phyloP scores from a whole-genome alignment of 2,888 invertebrate genomes.

The Seladonia tumulorum region DNA sequence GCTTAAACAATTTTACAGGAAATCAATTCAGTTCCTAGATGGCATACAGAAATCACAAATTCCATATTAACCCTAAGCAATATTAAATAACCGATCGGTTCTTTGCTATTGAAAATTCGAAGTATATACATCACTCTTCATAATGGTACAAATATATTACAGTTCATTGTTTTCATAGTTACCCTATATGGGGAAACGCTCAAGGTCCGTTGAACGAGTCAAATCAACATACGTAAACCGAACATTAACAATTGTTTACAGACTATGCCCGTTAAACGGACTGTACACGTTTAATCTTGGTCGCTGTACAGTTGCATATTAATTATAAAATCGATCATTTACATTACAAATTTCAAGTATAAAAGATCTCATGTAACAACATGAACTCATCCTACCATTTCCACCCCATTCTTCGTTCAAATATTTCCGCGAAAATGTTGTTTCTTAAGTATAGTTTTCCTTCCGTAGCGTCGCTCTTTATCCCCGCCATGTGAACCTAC shows the following conservation, averaged over 20 bases:
- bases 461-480: background rate
- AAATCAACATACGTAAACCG: background rate
- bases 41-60: background rate
- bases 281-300: background rate
- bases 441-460: background rate
- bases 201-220: background rate
- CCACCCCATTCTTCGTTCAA: background rate
- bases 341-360: background rate
- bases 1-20: background rate
- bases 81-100: background rate
- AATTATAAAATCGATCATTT: background rate
- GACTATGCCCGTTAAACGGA: background rate
- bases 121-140: background rate
- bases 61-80: background rate
- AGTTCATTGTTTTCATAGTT: background rate
- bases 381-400: background rate
- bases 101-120: background rate
- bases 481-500: background rate
- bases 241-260: conserved; percentile 1
- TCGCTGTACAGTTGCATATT: background rate
- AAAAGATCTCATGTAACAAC: background rate
- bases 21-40: background rate
- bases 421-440: background rate
- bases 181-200: background rate
- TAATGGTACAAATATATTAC: background rate